Conservation (phyloP, 2,797 vertebrate species). For the Lateolabrax maculatus region DNA sequence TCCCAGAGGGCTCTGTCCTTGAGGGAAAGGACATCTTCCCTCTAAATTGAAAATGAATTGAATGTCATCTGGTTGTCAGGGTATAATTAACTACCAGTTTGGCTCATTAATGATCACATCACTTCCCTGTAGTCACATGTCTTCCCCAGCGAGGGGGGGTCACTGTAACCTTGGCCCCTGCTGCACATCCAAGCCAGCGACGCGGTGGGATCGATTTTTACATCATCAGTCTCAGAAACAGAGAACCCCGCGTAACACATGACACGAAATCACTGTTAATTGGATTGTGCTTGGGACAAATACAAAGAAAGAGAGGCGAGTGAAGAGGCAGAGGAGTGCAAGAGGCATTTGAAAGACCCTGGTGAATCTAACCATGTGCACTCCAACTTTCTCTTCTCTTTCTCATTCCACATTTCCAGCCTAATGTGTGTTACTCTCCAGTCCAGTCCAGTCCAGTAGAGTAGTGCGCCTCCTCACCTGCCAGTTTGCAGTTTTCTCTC, state of each 20-base stretch:
- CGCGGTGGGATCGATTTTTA: conserved; percentile 27
- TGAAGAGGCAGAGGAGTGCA: conserved; percentile 45
- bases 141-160: conserved; percentile 12
- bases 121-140: background rate
- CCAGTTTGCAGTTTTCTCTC: conserved; percentile 78
- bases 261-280: conserved; percentile 25
- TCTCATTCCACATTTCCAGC: conserved; percentile 78
- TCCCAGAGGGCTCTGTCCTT: conserved; percentile 16
- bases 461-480: conserved; percentile 82
- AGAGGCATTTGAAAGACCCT: conserved; percentile 80
- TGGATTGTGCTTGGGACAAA: conserved; percentile 9
- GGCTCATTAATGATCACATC: conserved; percentile 33
- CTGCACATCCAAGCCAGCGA: background rate
- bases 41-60: conserved; percentile 45
- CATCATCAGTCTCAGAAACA: background rate
- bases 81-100: conserved; percentile 47
- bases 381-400: conserved; percentile 50
- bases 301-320: background rate
- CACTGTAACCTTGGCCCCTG: conserved; percentile 38
- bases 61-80: conserved; percentile 29
- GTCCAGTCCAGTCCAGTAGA: conserved; percentile 82
- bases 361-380: conserved; percentile 61
- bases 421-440: conserved; percentile 79
- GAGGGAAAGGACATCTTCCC: conserved; percentile 21
- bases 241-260: background rate